Conservation (phyloP, 2,888 invertebrate species). For the Spilarctia lutea region DNA sequence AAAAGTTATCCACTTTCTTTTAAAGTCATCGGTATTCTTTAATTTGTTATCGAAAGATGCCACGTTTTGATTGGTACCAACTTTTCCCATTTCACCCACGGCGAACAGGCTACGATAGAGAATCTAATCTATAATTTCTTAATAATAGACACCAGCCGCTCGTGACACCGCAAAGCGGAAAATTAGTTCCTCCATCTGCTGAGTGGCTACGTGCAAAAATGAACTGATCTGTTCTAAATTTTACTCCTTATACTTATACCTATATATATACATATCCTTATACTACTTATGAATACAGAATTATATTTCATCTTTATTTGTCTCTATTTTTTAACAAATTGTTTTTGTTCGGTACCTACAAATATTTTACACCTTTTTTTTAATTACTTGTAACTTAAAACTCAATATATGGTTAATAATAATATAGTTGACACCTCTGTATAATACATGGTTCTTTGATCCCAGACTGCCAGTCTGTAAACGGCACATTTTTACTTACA, state of each 20-base stretch:
- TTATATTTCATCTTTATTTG: background rate
- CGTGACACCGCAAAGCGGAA: conserved; percentile 40
- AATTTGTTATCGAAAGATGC: conserved; percentile 49
- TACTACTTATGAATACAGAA: background rate
- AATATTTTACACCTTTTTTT: background rate
- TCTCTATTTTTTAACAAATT: background rate
- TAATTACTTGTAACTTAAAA: background rate
- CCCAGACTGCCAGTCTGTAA: too few relatives aligned
- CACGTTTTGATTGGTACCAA: conserved; percentile 50
- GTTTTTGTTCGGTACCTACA: background rate
- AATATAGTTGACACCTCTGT: background rate
- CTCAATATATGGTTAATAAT: background rate
- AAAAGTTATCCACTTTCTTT: conserved; percentile 6
- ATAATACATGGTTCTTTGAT: too few relatives aligned
- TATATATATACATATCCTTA: too few relatives aligned
- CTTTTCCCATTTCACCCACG: conserved; percentile 51
- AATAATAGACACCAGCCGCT: conserved; percentile 43
- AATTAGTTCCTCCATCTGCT: conserved; percentile 41
- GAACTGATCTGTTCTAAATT: background rate
- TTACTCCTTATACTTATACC: too few relatives aligned
- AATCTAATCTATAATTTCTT: conserved; percentile 55
- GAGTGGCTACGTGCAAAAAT: conserved; percentile 26
- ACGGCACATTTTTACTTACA: too few relatives aligned
- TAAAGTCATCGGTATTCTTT: conserved; percentile 34
- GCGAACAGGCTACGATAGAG: conserved; percentile 44